Evolutionary conservation across 1,140 invertebrate species (phyloP), one percentile per base, ranked within the genome.

Genomic region (Helicoverpa zea): DNA sequence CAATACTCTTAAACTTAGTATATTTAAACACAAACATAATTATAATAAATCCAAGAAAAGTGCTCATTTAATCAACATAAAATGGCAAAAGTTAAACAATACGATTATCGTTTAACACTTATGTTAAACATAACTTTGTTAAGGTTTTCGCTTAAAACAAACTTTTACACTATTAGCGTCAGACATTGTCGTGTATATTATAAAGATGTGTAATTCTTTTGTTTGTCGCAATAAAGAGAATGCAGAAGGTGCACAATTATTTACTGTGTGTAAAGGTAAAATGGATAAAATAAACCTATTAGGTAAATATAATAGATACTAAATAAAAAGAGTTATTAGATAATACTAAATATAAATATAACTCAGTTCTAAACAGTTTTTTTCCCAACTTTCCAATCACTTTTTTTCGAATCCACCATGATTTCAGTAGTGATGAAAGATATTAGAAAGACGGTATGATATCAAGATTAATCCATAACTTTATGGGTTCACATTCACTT

Each of bases 91-190:
- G n/a, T 66, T 66, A 18, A 49, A 66, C 63, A 66, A 49, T 18
- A n/a, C 66, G 29, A 70, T 70, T 70, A 70, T 52, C 66, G 49
- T 70, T 70, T 70, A 70, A 70, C 66, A 70, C 47, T 29, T 52
- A 29, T 52, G 66, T 70, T 29, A 14, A 29, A 51, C 16, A 70
- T 70, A 70, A 54, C 52, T 52, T 70, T 30, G 49, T 52, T 70
- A 13, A 70, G 18, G 29, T 70, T 70, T 70, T 70, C 49, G 18
- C 13, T 70, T 70, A 70, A 70, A 52, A 52, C 66, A 70, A 70
- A 70, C 49, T 70, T 70, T 70, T 52, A 52, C 66, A 52, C 66
- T 29, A 70, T 70, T 70, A 70, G 49, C 49, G 66, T 70, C 66
- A 70, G n/a, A 11, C n/a, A 14, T 3, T 29, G 23, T 70, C 23